phyloP scores from a whole-genome alignment of 1,140 invertebrate species.

The Fopius arisanus region DNA sequence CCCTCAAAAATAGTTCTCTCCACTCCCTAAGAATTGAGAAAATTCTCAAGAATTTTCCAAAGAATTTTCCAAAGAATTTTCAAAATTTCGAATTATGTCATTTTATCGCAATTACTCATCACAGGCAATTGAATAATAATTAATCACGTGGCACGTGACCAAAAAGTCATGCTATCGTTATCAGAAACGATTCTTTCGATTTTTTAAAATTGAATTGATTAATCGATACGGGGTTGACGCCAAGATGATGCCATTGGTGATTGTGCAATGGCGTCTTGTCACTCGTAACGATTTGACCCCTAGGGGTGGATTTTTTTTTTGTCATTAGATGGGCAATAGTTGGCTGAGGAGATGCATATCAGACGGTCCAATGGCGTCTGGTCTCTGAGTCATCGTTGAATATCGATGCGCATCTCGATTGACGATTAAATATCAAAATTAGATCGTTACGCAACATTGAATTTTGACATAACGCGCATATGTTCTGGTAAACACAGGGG shows the following conservation, averaged over 20 bases:
- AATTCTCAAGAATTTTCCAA: no score
- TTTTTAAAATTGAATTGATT: no score
- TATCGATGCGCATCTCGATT: neutral
- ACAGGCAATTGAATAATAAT: no score
- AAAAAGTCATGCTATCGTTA: no score
- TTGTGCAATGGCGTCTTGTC: neutral
- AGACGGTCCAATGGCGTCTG: neutral
- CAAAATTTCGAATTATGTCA: no score
- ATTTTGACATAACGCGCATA: neutral
- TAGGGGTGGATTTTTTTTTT: neutral
- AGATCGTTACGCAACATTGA: slow-evolving; percentile 1
- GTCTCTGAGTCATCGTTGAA: neutral
- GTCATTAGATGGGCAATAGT: neutral
- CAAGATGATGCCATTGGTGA: neutral
- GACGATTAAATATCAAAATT: neutral
- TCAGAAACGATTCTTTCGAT: no score
- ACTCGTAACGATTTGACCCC: slow-evolving; percentile 13
- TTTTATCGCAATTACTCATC: no score
- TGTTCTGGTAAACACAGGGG: neutral
- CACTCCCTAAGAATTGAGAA: no score
- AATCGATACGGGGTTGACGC: neutral
- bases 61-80: no score
- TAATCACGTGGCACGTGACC: no score
- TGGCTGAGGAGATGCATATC: slow-evolving; percentile 5
- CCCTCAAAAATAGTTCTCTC: no score